A percentile compares a stretch with the other conserved stretches of the same genome.
Conservation (phyloP, 2,797 vertebrate species). For the Characodon lateralis region DNA sequence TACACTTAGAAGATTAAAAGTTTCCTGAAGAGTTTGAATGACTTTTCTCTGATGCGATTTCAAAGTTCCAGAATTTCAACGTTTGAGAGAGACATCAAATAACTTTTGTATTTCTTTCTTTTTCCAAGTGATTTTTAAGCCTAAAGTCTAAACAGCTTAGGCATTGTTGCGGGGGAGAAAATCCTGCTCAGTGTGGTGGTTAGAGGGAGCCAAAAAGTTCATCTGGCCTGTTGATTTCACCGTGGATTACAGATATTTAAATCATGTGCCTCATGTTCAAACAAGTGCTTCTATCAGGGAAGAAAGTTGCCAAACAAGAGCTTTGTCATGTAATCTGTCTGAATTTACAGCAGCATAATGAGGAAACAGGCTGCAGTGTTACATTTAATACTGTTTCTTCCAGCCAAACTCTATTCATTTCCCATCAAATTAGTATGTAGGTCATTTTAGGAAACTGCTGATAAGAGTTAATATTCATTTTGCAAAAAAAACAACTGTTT, state of each 20-base stretch:
- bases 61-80: slow-evolving; percentile 38
- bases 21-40: slow-evolving; percentile 77
- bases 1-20: slow-evolving; percentile 65
- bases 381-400: slow-evolving; percentile 76
- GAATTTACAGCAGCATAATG: slow-evolving; percentile 71
- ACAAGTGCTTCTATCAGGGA: slow-evolving; percentile 78
- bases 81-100: slow-evolving; percentile 39
- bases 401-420: slow-evolving; percentile 48
- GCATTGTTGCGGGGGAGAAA: slow-evolving; percentile 65
- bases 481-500: background rate
- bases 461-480: background rate
- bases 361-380: slow-evolving; percentile 57
- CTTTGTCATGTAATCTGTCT: slow-evolving; percentile 75
- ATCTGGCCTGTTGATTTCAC: slow-evolving; percentile 83
- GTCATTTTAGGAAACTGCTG: slow-evolving; percentile 24
- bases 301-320: slow-evolving; percentile 77
- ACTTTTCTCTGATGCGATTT: slow-evolving; percentile 33
- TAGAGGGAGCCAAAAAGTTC: slow-evolving; percentile 80
- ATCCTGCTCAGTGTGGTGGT: slow-evolving; percentile 71
- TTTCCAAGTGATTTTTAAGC: slow-evolving; percentile 62
- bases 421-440: slow-evolving; percentile 33
- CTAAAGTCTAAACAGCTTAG: slow-evolving; percentile 72
- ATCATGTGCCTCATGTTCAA: slow-evolving; percentile 81
- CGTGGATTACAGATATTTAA: slow-evolving; percentile 81
- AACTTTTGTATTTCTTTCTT: slow-evolving; percentile 44